Conservation (phyloP, 2,113 vertebrate species). For the Carettochelys insculpta region DNA sequence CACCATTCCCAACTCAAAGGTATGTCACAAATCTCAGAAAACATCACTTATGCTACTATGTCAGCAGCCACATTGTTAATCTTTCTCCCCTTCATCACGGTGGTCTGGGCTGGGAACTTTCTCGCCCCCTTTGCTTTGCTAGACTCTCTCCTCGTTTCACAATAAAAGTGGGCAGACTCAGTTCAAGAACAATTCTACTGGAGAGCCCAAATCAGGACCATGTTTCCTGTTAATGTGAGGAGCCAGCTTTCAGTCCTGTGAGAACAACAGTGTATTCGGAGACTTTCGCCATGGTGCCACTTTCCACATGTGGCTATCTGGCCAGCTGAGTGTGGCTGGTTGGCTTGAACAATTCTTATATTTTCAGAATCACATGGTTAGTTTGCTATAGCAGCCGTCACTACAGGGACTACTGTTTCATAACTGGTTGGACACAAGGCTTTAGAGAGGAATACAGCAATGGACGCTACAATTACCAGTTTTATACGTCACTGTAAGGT, state of each 20-base stretch:
- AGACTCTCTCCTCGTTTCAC: constrained; percentile 62
- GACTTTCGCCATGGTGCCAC: no score
- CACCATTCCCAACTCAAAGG: background rate
- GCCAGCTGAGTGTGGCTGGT: no score
- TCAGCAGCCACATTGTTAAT: constrained; percentile 42
- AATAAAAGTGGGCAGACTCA: constrained; percentile 73
- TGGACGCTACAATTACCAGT: background rate
- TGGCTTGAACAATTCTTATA: no score
- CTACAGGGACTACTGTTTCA: no score
- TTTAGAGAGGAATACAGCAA: no score
- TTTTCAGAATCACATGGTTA: no score
- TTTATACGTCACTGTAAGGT: background rate
- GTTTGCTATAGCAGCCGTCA: no score
- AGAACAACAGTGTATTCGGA: constrained; percentile 11
- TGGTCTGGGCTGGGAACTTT: constrained; percentile 61
- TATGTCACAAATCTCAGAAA: constrained; percentile 50
- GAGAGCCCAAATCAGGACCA: constrained; percentile 42
- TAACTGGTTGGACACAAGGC: no score
- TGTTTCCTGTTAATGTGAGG: constrained; percentile 62
- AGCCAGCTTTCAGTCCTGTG: constrained; percentile 47
- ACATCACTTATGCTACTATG: constrained; percentile 34
- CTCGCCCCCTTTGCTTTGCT: constrained; percentile 68
- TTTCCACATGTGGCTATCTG: no score
- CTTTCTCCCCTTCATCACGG: constrained; percentile 46
- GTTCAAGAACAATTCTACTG: constrained; percentile 59